These are phyloP conservation scores for Neomorphus geoffroyi DNA, from an alignment of 2,797 vertebrate species.

Conservation along the genomic window DNA sequence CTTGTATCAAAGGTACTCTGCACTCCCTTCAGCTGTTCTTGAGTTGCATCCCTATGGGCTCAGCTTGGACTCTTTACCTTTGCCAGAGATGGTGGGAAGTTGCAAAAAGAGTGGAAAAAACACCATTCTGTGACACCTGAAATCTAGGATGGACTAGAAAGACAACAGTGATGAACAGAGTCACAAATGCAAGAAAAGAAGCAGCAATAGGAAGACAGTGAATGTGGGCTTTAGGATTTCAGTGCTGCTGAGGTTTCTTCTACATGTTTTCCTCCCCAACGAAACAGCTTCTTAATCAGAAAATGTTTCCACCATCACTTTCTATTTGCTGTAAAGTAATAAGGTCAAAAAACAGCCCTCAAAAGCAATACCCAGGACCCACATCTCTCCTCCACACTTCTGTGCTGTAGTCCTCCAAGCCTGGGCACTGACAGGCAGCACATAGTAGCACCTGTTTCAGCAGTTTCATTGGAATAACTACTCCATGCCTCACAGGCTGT, in stretches of 20 bases:
- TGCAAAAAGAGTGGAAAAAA: neutral
- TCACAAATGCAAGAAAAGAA: neutral
- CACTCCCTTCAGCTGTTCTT: neutral
- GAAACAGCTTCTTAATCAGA: neutral
- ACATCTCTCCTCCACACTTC: rapidly evolving
- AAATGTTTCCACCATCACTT: neutral
- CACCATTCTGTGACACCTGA: neutral
- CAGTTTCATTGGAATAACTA: neutral
- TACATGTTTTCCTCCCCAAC: neutral
- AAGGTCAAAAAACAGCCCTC: neutral
- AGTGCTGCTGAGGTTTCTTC: neutral
- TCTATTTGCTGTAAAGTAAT: neutral
- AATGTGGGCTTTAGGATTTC: neutral
- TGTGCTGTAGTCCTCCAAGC: neutral
- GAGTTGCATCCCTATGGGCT: neutral
- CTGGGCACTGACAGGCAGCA: neutral
- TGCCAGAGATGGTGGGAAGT: neutral
- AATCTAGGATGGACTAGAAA: neutral
- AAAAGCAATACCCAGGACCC: neutral
- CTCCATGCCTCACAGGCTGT: neutral
- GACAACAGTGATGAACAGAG: neutral
- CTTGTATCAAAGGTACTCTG: neutral
- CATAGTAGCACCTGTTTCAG: neutral
- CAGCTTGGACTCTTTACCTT: neutral
- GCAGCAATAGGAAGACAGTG: neutral